phyloP scores from a whole-genome alignment of 37 sponge, comb jelly and placozoan species.

The Cladorhizidae sp. region DNA sequence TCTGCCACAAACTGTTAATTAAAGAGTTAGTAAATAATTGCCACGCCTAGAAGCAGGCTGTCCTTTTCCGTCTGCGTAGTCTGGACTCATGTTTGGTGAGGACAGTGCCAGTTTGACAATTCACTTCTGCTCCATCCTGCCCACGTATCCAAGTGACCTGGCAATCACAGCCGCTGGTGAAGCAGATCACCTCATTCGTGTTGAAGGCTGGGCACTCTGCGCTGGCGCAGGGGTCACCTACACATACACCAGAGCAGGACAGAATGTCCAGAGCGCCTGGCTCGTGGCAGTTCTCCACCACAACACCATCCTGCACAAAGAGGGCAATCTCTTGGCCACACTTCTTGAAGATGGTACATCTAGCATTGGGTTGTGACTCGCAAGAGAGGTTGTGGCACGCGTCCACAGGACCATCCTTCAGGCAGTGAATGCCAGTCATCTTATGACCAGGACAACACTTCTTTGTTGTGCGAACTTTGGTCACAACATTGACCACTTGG shows the following conservation, averaged over 20 bases:
- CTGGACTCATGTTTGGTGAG: neutral
- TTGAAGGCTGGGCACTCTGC: constrained; percentile 18
- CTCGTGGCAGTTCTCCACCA: constrained; percentile 8
- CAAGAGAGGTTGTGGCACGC: constrained; percentile 39
- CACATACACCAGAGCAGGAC: constrained; percentile 23
- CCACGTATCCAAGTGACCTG: constrained; percentile 19
- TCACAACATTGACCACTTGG: no score
- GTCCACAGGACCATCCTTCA: constrained; percentile 6
- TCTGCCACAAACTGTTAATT: no score
- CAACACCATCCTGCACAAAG: constrained; percentile 26
- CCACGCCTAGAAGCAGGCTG: neutral
- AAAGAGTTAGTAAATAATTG: no score
- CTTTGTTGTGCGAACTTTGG: neutral
- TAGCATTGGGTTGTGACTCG: constrained; percentile 35
- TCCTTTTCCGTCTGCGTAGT: neutral
- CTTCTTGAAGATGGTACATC: constrained; percentile 40
- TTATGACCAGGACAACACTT: constrained; percentile 42
- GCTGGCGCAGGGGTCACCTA: constrained; percentile 43
- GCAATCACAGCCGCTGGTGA: constrained; percentile 42
- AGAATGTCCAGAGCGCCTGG: neutral
- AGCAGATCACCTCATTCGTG: constrained; percentile 27
- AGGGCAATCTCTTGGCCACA: constrained; percentile 51
- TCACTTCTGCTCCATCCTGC: constrained; percentile 32
- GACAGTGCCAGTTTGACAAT: constrained; percentile 14
- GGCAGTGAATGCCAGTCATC: constrained; percentile 13